phyloP scores from a whole-genome alignment of 2,888 invertebrate species.

The Drosophila buzzatii region DNA sequence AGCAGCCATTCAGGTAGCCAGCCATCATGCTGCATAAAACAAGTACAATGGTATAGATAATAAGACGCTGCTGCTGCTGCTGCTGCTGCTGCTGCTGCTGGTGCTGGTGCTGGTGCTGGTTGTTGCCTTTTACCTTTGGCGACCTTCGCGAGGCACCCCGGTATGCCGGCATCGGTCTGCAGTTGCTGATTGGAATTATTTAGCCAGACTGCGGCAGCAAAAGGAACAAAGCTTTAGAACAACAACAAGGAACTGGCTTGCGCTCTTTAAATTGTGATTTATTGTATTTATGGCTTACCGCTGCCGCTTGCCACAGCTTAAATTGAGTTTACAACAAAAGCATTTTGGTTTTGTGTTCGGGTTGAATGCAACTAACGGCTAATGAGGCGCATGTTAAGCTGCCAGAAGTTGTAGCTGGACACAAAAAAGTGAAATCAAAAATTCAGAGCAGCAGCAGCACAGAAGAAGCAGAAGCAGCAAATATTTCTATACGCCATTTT shows the following conservation, averaged over 20 bases:
- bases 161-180: conserved; percentile 40
- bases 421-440: conserved; percentile 62
- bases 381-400: conserved; percentile 69
- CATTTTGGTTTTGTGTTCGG: conserved; percentile 13
- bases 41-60: conserved; percentile 74
- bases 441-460: conserved; percentile 14
- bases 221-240: conserved; percentile 31
- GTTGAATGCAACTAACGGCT: conserved; percentile 69
- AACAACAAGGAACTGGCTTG: conserved; percentile 29
- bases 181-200: conserved; percentile 72
- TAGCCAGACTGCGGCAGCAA: conserved; percentile 49
- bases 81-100: background rate
- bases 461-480: background rate
- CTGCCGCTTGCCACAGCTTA: conserved; percentile 32
- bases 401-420: conserved; percentile 36
- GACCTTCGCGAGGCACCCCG: conserved; percentile 57
- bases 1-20: conserved; percentile 22
- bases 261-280: conserved; percentile 73
- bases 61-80: conserved; percentile 50
- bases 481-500: conserved; percentile 38
- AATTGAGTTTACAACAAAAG: conserved; percentile 58
- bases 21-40: conserved; percentile 31
- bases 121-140: conserved; percentile 63
- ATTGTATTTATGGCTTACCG: conserved; percentile 59
- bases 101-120: conserved; percentile 17